These are phyloP conservation scores for Hassar affinis DNA, from an alignment of 2,113 vertebrate genomes.

Conservation along the genomic window DNA sequence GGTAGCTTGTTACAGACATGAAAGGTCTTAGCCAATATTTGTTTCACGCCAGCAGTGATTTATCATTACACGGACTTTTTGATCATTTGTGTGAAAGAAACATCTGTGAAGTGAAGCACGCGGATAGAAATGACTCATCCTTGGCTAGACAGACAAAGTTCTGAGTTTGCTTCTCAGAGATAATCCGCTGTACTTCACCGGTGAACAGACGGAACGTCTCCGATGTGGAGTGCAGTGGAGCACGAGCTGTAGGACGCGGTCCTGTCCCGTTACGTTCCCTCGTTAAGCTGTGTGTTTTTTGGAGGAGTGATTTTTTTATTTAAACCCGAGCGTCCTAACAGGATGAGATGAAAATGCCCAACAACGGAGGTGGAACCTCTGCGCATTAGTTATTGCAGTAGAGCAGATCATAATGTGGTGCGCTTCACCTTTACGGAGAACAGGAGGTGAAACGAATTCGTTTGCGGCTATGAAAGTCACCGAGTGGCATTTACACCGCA, in stretches of 20 bases:
- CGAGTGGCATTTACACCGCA: not conserved
- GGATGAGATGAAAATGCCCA: not conserved
- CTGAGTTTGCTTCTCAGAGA: too few relatives aligned
- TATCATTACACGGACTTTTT: too few relatives aligned
- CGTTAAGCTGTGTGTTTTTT: not conserved
- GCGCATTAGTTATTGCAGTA: not conserved
- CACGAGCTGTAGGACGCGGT: too few relatives aligned
- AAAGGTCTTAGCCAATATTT: too few relatives aligned
- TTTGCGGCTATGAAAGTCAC: conserved; percentile 23
- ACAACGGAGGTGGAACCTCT: not conserved
- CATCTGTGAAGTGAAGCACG: not conserved
- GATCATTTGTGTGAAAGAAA: not conserved
- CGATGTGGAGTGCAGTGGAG: too few relatives aligned
- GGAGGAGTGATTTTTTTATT: not conserved
- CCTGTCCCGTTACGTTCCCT: too few relatives aligned
- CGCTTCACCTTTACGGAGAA: conserved; percentile 6
- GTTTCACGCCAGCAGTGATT: too few relatives aligned
- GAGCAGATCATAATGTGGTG: not conserved
- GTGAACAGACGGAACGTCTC: too few relatives aligned
- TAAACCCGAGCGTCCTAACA: not conserved
- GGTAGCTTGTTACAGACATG: too few relatives aligned
- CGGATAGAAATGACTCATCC: too few relatives aligned
- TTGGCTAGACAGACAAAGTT: too few relatives aligned
- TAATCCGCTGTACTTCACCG: too few relatives aligned
- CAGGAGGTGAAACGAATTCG: not conserved